Evolutionary conservation across 2,113 vertebrate species (phyloP).

Genomic region (Ochotona curzoniae): DNA sequence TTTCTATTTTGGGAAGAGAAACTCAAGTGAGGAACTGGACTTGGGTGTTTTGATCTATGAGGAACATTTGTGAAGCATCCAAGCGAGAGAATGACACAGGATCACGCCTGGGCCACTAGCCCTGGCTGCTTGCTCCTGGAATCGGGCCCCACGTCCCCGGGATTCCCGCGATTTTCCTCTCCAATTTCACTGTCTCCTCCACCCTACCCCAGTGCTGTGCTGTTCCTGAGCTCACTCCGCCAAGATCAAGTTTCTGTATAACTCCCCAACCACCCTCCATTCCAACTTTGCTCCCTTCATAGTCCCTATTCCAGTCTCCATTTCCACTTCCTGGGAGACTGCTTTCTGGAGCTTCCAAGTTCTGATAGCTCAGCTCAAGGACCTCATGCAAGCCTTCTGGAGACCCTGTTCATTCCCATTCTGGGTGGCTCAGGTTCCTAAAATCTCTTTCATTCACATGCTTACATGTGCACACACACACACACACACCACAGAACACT

Average conservation of each 20-base stretch:
- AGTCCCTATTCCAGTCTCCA: neutral
- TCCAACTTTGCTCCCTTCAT: neutral
- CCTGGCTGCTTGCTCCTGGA: neutral
- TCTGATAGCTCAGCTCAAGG: neutral
- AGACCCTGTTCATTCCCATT: neutral
- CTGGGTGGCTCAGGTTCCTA: neutral
- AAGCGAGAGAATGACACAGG: neutral
- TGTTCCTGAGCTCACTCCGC: too few relatives aligned
- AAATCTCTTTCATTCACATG: neutral
- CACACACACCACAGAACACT: neutral
- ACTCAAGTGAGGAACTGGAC: neutral
- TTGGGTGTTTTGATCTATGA: neutral
- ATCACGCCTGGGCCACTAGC: too few relatives aligned
- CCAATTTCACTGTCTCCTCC: neutral
- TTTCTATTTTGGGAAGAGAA: constrained; percentile 35
- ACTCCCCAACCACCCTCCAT: neutral
- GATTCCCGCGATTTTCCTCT: neutral
- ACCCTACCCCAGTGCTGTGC: too few relatives aligned
- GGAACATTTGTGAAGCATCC: neutral
- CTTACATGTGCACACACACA: neutral
- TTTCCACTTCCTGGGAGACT: neutral
- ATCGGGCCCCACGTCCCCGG: too few relatives aligned
- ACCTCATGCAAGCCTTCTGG: neutral
- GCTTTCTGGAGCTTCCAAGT: neutral
- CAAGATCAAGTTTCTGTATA: neutral